Conservation (phyloP, 2,797 vertebrate species). For the Malacoraja senta region DNA sequence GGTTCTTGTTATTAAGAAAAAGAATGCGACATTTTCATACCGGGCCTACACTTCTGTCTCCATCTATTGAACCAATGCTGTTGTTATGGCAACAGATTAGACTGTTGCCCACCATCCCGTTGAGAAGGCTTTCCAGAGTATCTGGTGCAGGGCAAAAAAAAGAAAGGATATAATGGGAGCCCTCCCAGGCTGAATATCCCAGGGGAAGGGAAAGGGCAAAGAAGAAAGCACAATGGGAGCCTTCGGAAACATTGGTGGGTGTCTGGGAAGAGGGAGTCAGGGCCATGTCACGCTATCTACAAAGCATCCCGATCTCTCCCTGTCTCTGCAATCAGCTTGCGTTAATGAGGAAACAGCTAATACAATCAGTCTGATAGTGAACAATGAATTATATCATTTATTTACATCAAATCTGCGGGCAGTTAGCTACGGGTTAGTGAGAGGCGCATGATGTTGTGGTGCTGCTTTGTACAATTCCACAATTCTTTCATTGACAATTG, state of each 20-base stretch:
- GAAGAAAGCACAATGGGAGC: background rate
- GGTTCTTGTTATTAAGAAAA: background rate
- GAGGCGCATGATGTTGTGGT: background rate
- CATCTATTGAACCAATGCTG: slow-evolving; percentile 10
- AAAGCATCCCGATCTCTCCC: slow-evolving; percentile 1
- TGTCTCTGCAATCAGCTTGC: background rate
- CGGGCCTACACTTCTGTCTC: background rate
- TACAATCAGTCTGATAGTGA: background rate
- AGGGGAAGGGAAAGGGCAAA: slow-evolving; percentile 3
- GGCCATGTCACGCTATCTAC: background rate
- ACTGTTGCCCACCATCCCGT: slow-evolving; percentile 1
- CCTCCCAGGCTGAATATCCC: slow-evolving; percentile 33
- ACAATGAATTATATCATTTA: slow-evolving; percentile 29
- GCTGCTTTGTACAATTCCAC: slow-evolving; percentile 20
- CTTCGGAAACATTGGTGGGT: background rate
- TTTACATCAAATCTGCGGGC: background rate
- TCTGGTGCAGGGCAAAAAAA: background rate
- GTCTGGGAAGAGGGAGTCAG: background rate
- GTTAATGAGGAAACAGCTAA: background rate
- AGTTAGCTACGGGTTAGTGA: background rate
- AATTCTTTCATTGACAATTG: slow-evolving; percentile 24
- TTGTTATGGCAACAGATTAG: slow-evolving; percentile 26
- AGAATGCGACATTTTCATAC: background rate
- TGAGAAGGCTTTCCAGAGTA: slow-evolving; percentile 20
- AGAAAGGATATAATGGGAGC: slow-evolving; percentile 30